phyloP scores from a whole-genome alignment of 2,113 vertebrate genomes.

The Chionis minor region DNA sequence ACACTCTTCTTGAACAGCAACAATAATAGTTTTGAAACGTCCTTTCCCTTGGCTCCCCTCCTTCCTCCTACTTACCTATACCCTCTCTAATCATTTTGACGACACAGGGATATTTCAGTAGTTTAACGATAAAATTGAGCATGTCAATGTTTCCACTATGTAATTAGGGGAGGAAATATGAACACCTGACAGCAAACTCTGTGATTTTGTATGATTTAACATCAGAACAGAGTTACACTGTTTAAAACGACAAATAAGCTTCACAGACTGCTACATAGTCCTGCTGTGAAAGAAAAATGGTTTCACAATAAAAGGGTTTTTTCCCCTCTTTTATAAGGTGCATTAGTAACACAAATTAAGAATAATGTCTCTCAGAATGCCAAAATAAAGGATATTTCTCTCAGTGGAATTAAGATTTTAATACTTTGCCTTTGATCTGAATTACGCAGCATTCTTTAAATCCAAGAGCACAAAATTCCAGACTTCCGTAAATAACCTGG shows the following conservation, averaged over 20 bases:
- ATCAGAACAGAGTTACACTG: background rate
- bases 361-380: background rate
- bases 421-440: constrained; percentile 53
- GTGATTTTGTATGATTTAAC: background rate
- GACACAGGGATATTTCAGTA: background rate
- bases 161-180: background rate
- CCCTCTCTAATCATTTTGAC: background rate
- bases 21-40: background rate
- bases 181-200: background rate
- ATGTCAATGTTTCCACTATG: background rate
- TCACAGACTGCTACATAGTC: background rate
- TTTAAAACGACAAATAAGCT: background rate
- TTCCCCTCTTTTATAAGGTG: background rate
- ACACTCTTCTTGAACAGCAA: background rate
- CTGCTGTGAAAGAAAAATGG: background rate
- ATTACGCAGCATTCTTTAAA: constrained; percentile 55
- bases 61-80: background rate
- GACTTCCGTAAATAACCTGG: constrained; percentile 51
- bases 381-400: constrained; percentile 13
- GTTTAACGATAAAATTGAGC: background rate
- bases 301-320: background rate
- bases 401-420: constrained; percentile 45
- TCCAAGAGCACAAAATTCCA: constrained; percentile 48
- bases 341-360: background rate
- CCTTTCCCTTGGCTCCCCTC: background rate